Conservation (phyloP, 2,888 invertebrate species). For the Cerastoderma edule region DNA sequence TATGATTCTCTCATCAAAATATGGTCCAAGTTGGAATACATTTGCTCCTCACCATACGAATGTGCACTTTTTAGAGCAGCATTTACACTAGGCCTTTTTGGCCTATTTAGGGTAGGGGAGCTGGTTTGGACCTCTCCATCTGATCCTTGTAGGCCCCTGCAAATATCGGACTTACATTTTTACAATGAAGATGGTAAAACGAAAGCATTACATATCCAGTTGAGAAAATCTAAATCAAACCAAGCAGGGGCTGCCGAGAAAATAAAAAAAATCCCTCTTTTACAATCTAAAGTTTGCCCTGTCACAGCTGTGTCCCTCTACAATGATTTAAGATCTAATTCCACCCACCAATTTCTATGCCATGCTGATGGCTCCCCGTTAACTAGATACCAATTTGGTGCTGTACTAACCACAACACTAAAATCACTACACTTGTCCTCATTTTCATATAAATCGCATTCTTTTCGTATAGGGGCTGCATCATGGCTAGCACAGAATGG, state of each 20-base stretch:
- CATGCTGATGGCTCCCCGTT: no score
- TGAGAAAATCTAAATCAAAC: constrained; percentile 24
- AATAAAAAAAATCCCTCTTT: not conserved
- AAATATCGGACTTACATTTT: not conserved
- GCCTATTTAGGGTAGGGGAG: constrained; percentile 24
- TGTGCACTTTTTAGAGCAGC: constrained; percentile 3
- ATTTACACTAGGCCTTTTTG: constrained; percentile 22
- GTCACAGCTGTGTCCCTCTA: constrained; percentile 26
- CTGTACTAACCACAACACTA: no score
- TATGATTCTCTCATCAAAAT: constrained; percentile 4
- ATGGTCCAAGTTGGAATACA: not conserved
- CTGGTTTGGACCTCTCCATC: constrained; percentile 3
- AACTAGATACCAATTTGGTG: no score
- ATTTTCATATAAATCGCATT: no score
- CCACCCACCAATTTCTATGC: no score
- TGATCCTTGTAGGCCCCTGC: not conserved
- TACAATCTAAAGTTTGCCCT: not conserved
- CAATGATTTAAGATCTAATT: no score
- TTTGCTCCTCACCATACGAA: constrained; percentile 14
- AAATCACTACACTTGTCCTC: no score
- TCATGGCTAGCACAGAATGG: no score
- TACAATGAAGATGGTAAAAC: not conserved
- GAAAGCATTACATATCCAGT: not conserved
- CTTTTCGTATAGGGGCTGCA: no score
- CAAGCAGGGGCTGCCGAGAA: not conserved